Evolutionary conservation across 2,113 vertebrate species (phyloP).

Genomic region (Pelvicachromis taeniatus): DNA sequence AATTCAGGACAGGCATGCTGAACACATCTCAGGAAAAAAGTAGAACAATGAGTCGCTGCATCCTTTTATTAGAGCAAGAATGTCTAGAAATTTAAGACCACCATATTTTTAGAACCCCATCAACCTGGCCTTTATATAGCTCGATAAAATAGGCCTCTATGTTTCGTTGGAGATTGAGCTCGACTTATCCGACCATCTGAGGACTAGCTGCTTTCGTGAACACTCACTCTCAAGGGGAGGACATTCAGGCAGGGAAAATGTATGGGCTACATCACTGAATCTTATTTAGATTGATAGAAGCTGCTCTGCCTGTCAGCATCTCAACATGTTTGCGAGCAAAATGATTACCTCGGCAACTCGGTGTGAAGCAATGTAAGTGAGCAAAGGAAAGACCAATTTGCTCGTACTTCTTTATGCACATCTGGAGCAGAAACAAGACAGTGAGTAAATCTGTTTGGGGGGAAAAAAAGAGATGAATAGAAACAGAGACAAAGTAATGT

Average conservation of each 20-base stretch:
- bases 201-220: conserved; percentile 25
- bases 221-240: conserved; percentile 25
- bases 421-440: background rate
- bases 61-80: conserved; percentile 64
- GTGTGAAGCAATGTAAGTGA: background rate
- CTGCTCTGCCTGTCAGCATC: conserved; percentile 37
- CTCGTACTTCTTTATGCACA: background rate
- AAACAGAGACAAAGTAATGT: background rate
- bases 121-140: conserved; percentile 73
- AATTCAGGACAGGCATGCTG: conserved; percentile 43
- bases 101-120: conserved; percentile 75
- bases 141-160: conserved; percentile 66
- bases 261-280: conserved; percentile 32
- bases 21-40: conserved; percentile 49
- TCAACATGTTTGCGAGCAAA: conserved; percentile 39
- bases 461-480: background rate
- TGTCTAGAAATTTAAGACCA: conserved; percentile 68
- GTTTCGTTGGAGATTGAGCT: conserved; percentile 52
- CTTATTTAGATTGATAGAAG: conserved; percentile 65
- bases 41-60: conserved; percentile 58
- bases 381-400: background rate
- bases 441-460: background rate
- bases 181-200: conserved; percentile 34
- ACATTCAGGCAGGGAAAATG: conserved; percentile 41
- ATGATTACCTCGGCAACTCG: conserved; percentile 34